Percentiles rank a stretch among this genome's conserved stretches.
phyloP scores from a whole-genome alignment of 2,888 invertebrate genomes.

The Emmelina monodactyla region DNA sequence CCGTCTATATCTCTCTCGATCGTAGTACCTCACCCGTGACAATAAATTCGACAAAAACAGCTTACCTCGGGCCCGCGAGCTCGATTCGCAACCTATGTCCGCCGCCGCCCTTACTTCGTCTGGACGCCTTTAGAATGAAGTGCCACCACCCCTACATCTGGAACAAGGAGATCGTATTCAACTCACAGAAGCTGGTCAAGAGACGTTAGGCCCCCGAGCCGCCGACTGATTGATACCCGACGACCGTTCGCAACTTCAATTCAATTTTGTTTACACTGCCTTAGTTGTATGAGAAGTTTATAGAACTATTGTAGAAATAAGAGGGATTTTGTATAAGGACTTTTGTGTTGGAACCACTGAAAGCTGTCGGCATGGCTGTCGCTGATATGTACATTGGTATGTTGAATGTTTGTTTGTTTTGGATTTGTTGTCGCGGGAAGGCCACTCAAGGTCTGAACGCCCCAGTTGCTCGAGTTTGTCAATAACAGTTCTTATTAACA shows the following conservation, averaged over 20 bases:
- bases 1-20: constrained; percentile 4
- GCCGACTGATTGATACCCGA: constrained; percentile 36
- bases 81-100: constrained; percentile 55
- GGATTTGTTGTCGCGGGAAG: constrained; percentile 22
- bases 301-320: constrained; percentile 44
- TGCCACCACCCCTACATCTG: constrained; percentile 90
- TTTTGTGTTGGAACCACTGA: constrained; percentile 25
- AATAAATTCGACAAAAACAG: constrained; percentile 54
- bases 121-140: constrained; percentile 66
- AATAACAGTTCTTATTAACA: background rate
- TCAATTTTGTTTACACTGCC: constrained; percentile 50
- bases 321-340: constrained; percentile 34
- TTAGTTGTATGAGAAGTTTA: constrained; percentile 37
- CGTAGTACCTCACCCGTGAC: constrained; percentile 39
- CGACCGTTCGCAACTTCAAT: constrained; percentile 46
- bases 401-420: constrained; percentile 20
- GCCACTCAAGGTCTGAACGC: constrained; percentile 39
- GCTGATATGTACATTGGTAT: constrained; percentile 56
- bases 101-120: constrained; percentile 48
- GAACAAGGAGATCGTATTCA: constrained; percentile 92
- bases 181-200: constrained; percentile 91
- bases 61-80: constrained; percentile 51
- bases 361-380: constrained; percentile 49
- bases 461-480: constrained; percentile 25
- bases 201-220: constrained; percentile 76